Base-by-base conservation (phyloP, 2,797 vertebrate genomes). In the Novumbra hubbsi region DNA sequence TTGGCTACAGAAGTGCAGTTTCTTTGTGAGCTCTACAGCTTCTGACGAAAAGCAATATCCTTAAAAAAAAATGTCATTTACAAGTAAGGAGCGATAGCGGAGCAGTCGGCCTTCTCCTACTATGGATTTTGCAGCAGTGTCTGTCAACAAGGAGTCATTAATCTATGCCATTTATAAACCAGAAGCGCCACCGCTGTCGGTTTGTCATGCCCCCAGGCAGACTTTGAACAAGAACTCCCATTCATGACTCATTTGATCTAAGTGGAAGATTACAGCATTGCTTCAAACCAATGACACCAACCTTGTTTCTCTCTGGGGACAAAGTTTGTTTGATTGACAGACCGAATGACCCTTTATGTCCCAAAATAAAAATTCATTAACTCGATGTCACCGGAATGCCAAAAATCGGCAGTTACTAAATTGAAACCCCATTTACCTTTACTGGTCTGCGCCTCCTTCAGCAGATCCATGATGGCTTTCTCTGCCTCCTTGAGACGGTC, bases 401-500 rank as follows among this genome's bases (percentile, higher is more conserved):
- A 65, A 17, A 2, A 14, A 11, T 60, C 21, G 14, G 60, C 41
- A 45, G 11, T 45, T 45, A 45, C 9, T 45, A 71, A 71, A 38
- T 3, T 38, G 8, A 3, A 38, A 38, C 34, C 5, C 5, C 5
- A 17, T 32, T 28, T 88, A 98, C 98, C 97, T 96, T 96, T 97
- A 90, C 95, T 96, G 74, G 87, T 91, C 79, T 96, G 94, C 3
- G 97, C 97, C 87, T 98, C 96, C 1, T 90, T 89, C 7, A 99
- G 92, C 71, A 99, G 89, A 68, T 98, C 95, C 71, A 68, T 93
- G 71, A 99, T 96, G 41, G 96, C 94, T 66, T 89, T 92, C 85
- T 98, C 97, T 0, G 95, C 96, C 84, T 98, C 95, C 84, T 95
- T 96, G 57, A 99, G 92, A 5, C 96, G 90, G 0, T 97, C 95